These are phyloP conservation scores for Enteromius unitaeniatus DNA, from an alignment of 2,797 vertebrate species.

Conservation along the genomic window DNA sequence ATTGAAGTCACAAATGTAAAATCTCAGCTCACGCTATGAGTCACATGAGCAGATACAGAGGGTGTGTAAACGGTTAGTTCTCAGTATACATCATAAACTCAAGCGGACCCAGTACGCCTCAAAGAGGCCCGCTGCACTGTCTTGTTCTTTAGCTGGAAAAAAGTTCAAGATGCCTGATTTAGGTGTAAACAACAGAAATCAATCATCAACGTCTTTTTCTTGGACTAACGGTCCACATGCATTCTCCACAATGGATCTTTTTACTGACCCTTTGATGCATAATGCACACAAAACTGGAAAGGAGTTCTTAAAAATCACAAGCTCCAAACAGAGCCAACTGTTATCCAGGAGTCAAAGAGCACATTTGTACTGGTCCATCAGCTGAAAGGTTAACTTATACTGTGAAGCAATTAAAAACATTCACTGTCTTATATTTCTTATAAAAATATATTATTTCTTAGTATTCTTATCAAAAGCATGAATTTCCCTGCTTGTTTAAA, in stretches of 20 bases:
- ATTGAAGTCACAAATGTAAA: slow-evolving; percentile 13
- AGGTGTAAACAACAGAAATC: not conserved
- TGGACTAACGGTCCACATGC: not conserved
- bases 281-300: not conserved
- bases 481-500: not conserved
- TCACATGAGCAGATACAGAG: slow-evolving; percentile 31
- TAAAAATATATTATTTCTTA: too few species aligned
- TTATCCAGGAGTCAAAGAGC: not conserved
- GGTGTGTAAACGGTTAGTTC: not conserved
- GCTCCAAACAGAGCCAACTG: not conserved
- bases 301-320: not conserved
- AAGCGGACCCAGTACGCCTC: not conserved
- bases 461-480: not conserved
- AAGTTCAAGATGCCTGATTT: not conserved
- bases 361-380: not conserved
- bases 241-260: not conserved
- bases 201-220: not conserved
- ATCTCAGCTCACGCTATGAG: slow-evolving; percentile 42
- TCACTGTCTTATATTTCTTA: not conserved
- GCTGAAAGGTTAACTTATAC: not conserved
- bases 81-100: slow-evolving; percentile 21
- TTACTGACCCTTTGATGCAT: not conserved
- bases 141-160: not conserved
- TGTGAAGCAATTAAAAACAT: not conserved
- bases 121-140: not conserved